Base-by-base conservation (phyloP, 2,888 invertebrate genomes). In the Eremobia ochroleuca region DNA sequence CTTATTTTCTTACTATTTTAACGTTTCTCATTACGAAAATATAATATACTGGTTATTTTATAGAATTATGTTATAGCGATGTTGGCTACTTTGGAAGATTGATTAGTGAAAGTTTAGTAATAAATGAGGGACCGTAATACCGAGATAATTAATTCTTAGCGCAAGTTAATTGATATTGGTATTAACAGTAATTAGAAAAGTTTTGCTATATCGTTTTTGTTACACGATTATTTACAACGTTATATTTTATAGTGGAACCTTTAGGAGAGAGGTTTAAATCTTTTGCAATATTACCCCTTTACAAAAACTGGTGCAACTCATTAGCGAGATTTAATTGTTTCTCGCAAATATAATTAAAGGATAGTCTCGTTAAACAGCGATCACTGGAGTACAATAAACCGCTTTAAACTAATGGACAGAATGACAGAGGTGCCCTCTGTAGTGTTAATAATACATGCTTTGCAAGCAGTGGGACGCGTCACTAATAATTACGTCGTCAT, bases 181-280 rank as follows among this genome's bases (percentile, higher is more conserved):
- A 95, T 95, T 95, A 96, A 94, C 95, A 94, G 95, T 96, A 96
- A 96, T 96, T 96, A 95, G 95, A 95, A 95, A 96, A 96, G 93
- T 96, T 68, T 95, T 91, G 92, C 91, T 91, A 90, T 91, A 91
- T 83, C 90, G 90, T 92, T 93, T 92, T 92, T 93, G 91, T 91
- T 91, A 90, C 91, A 90, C 76, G 75, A 66, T 86, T 82, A 86
- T 86, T 88, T 88, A 85, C 73, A 81, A 70, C 83, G 79, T 43
- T 83, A 78, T 88, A 76, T 79, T 83, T 83, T 71, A 80, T 85
- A 86, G 76, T 81, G 55, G 40, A 37, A 71, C 37, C 58, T 79
- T 82, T 55, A 70, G 68, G 69, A 52, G 61, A 61, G 52, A 59
- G 72, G 31, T 80, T 73, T 71, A 79, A 86, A 82, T 80, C 67